These are phyloP conservation scores for Zingel zingel DNA, from an alignment of 2,113 vertebrate species.

Conservation along the genomic window DNA sequence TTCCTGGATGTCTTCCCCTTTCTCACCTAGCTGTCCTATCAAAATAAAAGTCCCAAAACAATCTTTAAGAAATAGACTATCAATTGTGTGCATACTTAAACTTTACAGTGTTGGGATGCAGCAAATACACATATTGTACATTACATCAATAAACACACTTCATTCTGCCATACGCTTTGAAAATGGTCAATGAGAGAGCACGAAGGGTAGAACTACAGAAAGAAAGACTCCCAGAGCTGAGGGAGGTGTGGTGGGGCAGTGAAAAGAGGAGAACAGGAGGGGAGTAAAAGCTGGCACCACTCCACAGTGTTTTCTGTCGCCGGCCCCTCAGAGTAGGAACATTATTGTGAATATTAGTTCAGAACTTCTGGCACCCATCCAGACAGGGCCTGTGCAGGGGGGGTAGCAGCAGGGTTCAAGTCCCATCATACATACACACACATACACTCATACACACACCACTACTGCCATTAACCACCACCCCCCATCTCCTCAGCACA, in stretches of 20 bases:
- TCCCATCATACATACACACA: constrained; percentile 51
- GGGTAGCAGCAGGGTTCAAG: constrained; percentile 71
- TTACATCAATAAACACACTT: constrained; percentile 33
- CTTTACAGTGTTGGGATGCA: constrained; percentile 1
- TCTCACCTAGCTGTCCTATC: too few species aligned
- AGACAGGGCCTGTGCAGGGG: constrained; percentile 63
- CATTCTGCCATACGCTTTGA: constrained; percentile 38
- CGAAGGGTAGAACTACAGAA: constrained; percentile 52
- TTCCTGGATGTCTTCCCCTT: too few species aligned
- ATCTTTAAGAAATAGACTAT: not conserved
- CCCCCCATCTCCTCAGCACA: constrained; percentile 64
- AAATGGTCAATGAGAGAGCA: constrained; percentile 22
- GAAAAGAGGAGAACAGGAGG: constrained; percentile 63
- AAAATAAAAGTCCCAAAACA: too few species aligned
- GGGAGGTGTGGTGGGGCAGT: constrained; percentile 52
- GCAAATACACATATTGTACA: constrained; percentile 7
- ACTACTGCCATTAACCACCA: constrained; percentile 60
- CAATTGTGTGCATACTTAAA: not conserved
- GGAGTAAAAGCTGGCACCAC: constrained; percentile 72
- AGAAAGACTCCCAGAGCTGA: constrained; percentile 52
- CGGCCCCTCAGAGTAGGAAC: constrained; percentile 69
- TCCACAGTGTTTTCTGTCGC: constrained; percentile 76
- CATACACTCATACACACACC: constrained; percentile 43
- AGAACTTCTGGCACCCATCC: constrained; percentile 80
- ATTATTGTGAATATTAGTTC: constrained; percentile 81